These are phyloP conservation scores for Orthosia gothica DNA, from an alignment of 2,888 invertebrate species.

Conservation along the genomic window DNA sequence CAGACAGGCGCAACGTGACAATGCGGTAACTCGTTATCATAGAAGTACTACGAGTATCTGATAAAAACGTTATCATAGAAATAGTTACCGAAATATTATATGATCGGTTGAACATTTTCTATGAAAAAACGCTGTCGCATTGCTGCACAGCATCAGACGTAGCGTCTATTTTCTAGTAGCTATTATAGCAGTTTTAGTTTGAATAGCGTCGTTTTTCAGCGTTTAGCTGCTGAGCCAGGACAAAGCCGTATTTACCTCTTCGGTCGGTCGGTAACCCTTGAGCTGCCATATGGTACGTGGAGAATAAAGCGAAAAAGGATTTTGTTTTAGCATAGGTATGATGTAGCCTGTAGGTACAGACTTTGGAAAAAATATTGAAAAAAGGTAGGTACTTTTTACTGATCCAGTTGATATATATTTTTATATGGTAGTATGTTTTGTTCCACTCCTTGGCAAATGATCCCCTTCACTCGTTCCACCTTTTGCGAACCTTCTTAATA, in stretches of 20 bases:
- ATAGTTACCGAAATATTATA: too few relatives aligned
- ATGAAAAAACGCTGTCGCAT: not conserved
- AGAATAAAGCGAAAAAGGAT: conserved; percentile 8
- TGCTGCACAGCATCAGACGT: not conserved
- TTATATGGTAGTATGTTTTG: too few relatives aligned
- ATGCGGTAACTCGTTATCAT: too few relatives aligned
- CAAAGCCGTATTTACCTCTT: conserved; percentile 23
- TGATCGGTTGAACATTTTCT: not conserved
- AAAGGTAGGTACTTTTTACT: too few relatives aligned
- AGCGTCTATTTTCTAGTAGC: not conserved
- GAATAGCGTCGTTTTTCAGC: conserved; percentile 12
- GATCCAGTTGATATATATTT: too few relatives aligned
- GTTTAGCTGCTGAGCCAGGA: not conserved
- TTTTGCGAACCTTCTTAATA: too few relatives aligned
- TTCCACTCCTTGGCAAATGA: too few relatives aligned
- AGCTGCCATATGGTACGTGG: not conserved
- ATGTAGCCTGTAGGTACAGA: too few relatives aligned
- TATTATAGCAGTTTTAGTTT: not conserved
- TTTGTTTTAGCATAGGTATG: not conserved
- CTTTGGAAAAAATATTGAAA: too few relatives aligned
- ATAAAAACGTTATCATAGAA: not conserved
- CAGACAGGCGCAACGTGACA: too few relatives aligned
- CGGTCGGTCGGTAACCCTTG: not conserved
- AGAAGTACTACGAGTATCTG: too few relatives aligned
- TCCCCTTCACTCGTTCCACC: too few relatives aligned